Base-by-base conservation (phyloP, 2,113 vertebrate species). In the Scomber colias region DNA sequence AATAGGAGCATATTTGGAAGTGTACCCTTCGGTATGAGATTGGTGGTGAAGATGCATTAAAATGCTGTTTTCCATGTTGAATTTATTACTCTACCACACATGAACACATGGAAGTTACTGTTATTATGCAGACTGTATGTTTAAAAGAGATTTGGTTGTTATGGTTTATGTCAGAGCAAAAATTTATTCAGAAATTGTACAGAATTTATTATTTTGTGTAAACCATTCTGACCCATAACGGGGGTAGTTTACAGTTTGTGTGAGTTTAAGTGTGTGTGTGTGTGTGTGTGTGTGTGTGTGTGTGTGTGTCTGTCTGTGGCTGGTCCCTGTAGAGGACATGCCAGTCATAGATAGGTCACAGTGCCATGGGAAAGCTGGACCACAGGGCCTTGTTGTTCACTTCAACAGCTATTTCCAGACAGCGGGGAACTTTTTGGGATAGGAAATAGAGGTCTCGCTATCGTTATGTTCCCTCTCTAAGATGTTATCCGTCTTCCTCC, bases 341-440 rank as follows among this genome's bases (percentile, higher is more conserved):
- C 90, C 91, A 93, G 85, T 92, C 89, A 72, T 1, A 71, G 71
- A 86, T 51, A 89, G 94, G 94, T 94, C 93, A 94, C 71, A 72
- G 87, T 93, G 90, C 90, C 93, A 93, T 95, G 94, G 93, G 93
- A 95, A 94, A 94, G 89, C 82, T 65, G 71, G 81, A 79, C 90
- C 82, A 55, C 87, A 75, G 77, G 86, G 86, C 64, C 88, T 90
- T 90, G 84, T 92, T 95, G 82, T 92, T 90, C 84, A 79, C 81
- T 87, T 73, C 56, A 50, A 61, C 81, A 78, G 90, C 88, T 94
- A 95, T 95, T 95, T 94, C 85, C 87, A 93, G 92, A 90, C 80
- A 53, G 86, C 73, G 5, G 75, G 79, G 78, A 84, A 84, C 65
- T 92, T 92, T 81, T 60, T 75, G 83, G 82, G 76, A 89, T 79